Evolutionary conservation across 2,113 vertebrate genomes (phyloP), one percentile per base, ranked within the genome.

Genomic region (Drymodes brunneopygia): DNA sequence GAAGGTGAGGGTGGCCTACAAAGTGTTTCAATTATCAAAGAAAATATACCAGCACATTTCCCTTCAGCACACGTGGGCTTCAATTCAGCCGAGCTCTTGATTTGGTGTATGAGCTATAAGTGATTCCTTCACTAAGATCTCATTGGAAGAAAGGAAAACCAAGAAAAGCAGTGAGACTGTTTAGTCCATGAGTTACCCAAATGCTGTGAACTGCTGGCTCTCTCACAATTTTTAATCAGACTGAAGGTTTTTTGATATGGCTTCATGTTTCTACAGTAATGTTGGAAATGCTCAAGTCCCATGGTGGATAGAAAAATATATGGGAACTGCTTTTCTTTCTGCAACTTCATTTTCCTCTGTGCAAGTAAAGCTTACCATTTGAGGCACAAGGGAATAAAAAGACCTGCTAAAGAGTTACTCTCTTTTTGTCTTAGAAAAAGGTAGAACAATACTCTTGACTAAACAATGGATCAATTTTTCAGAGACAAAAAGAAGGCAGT

Each of bases 391-490:
- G 83, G 81, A 88, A 81, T 48, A 58, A 88, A 95, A 81, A 80
- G 57, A 94, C 60, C 82, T 91, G 81, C 90, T 97, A 96, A 97
- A 97, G 42, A 86, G 67, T 95, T 95, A 70, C 33, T 74, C 2
- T 42, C 10, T 45, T 88, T 88, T 86, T 80, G 27, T 72, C 65
- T 92, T 61, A 71, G 29, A 66, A 72, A 14, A 90, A 66, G 29
- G 18, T 70, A 38, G n/a, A 78, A 56, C 65, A 73, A 64, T 65
- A 64, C 10, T 71, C 38, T 80, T 80, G 36, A 36, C 31, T 71
- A 33, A 81, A 91, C 21, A 95, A 91, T 81, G 61, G 79, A 92
- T 95, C 92, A 45, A 42, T 83, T 88, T 95, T 97, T 60, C 81
- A 81, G 77, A 97, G 71, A 84, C 74, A 94, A 96, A 95, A 86